Evolutionary conservation across 2,113 vertebrate species (phyloP).

Genomic region (Mionectes macconnelli): DNA sequence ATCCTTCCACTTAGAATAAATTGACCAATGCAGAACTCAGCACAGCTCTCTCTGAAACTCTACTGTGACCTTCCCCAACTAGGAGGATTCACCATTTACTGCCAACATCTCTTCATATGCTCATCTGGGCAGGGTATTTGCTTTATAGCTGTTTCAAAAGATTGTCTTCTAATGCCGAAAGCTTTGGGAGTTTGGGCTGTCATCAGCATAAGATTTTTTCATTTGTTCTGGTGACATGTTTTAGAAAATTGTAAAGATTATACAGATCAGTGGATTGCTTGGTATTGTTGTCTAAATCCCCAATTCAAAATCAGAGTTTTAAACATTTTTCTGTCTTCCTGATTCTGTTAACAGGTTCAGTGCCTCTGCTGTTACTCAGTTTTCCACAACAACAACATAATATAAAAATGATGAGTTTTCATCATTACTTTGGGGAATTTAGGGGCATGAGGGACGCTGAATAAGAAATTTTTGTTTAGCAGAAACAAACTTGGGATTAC

Average conservation of each 20-base stretch:
- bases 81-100: neutral
- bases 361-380: neutral
- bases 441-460: neutral
- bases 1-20: neutral
- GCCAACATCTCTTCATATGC: neutral
- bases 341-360: neutral
- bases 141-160: neutral
- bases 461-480: neutral
- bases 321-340: neutral
- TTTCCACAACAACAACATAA: neutral
- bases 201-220: neutral
- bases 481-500: constrained; percentile 1
- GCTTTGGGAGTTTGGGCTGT: neutral
- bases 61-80: neutral
- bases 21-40: neutral
- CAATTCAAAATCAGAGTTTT: neutral
- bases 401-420: neutral
- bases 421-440: neutral
- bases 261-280: neutral
- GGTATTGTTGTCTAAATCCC: neutral
- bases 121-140: neutral
- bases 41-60: neutral
- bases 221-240: neutral
- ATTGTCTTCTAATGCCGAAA: neutral
- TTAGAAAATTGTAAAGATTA: neutral